Evolutionary conservation across 1,140 invertebrate species (phyloP).

Genomic region (Drosophila littoralis): DNA sequence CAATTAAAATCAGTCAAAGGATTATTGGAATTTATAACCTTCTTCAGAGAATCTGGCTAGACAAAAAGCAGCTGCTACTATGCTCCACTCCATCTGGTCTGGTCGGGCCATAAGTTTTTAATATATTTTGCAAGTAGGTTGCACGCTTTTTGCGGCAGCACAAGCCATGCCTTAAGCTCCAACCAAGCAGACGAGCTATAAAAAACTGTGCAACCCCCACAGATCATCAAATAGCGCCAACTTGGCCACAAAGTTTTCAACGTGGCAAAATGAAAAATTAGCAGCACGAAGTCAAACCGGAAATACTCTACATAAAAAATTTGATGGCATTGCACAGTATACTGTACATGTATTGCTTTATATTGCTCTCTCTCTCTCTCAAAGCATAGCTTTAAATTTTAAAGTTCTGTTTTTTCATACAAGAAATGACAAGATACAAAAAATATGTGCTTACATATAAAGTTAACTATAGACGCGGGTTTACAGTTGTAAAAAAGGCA

Average conservation of each 20-base stretch:
- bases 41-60: background rate
- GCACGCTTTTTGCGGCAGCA: slow-evolving; percentile 16
- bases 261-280: slow-evolving; percentile 11
- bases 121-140: slow-evolving; percentile 39
- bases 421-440: too few species aligned
- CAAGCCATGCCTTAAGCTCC: background rate
- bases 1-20: slow-evolving; percentile 41
- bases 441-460: too few species aligned
- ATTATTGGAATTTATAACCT: slow-evolving; percentile 28
- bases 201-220: slow-evolving; percentile 15
- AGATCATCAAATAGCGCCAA: slow-evolving; percentile 9
- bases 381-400: too few species aligned
- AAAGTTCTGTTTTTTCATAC: too few species aligned
- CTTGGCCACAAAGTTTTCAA: slow-evolving; percentile 21
- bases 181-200: background rate
- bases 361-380: too few species aligned
- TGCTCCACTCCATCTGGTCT: background rate
- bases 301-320: slow-evolving; percentile 4
- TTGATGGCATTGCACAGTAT: too few species aligned
- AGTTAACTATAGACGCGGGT: too few species aligned
- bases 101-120: slow-evolving; percentile 41
- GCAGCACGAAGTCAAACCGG: background rate
- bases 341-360: too few species aligned
- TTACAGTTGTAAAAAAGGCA: too few species aligned
- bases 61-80: slow-evolving; percentile 12